phyloP scores from a whole-genome alignment of 2,113 vertebrate genomes.

The Perccottus glenii region DNA sequence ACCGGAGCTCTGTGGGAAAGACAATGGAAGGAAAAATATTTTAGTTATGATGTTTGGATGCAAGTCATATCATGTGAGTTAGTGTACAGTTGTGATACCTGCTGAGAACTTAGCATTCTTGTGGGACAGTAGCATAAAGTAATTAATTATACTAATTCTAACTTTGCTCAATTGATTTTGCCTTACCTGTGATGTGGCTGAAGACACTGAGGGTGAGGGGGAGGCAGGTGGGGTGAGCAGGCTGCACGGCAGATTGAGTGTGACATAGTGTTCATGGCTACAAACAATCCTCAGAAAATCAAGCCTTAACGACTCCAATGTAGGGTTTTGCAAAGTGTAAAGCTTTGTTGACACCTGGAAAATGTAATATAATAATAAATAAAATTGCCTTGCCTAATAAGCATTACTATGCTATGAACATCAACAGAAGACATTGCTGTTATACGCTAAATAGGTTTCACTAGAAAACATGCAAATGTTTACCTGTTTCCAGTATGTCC shows the following conservation, averaged over 20 bases:
- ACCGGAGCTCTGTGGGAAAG: constrained; percentile 89
- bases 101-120: no score
- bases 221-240: constrained; percentile 95
- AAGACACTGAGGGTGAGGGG: constrained; percentile 95
- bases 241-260: constrained; percentile 95
- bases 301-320: constrained; percentile 90
- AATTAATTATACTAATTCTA: no score
- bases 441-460: no score
- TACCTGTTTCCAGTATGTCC: constrained; percentile 95
- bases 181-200: constrained; percentile 94
- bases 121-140: no score
- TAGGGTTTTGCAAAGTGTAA: constrained; percentile 88
- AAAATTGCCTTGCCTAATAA: no score
- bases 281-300: constrained; percentile 95
- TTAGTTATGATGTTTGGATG: no score
- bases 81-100: no score
- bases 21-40: neutral
- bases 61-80: no score
- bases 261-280: constrained; percentile 98
- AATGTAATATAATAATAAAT: neutral
- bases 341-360: constrained; percentile 90
- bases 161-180: neutral
- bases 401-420: neutral
- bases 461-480: neutral
- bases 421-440: neutral